These are phyloP conservation scores for Numenius phaeopus DNA, from an alignment of 2,797 vertebrate genomes.

Conservation along the genomic window DNA sequence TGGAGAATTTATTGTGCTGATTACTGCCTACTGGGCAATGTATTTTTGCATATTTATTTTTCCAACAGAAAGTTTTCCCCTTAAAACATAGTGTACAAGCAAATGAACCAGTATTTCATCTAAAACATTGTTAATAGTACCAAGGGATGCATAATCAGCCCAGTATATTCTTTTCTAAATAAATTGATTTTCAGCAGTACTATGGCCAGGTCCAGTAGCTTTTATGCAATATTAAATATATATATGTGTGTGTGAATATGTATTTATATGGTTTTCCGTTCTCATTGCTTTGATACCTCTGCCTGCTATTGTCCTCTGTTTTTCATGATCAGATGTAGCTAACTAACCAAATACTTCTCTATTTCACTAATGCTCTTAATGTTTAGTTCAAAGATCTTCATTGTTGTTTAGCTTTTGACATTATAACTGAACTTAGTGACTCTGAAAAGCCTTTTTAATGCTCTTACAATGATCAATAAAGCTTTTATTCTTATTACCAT, in stretches of 20 bases:
- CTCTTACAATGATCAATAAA: not conserved
- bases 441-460: not conserved
- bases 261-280: not conserved
- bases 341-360: slow-evolving; percentile 35
- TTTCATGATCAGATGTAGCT: not conserved
- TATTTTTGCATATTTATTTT: not conserved
- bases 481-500: not conserved
- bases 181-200: slow-evolving; percentile 58
- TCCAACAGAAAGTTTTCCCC: not conserved
- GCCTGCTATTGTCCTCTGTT: slow-evolving; percentile 7
- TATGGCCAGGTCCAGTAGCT: not conserved
- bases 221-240: not conserved
- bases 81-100: not conserved
- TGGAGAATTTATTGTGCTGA: not conserved
- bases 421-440: not conserved
- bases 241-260: not conserved
- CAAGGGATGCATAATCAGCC: slow-evolving; percentile 44
- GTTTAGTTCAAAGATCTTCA: not conserved
- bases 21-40: not conserved
- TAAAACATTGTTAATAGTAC: slow-evolving; percentile 15
- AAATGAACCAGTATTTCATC: slow-evolving; percentile 29
- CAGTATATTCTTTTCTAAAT: slow-evolving; percentile 45
- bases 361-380: slow-evolving; percentile 20
- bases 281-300: not conserved
- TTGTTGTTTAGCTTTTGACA: not conserved